Base-by-base conservation (phyloP, 2,113 vertebrate species). In the Romanogobio albipinnatus region DNA sequence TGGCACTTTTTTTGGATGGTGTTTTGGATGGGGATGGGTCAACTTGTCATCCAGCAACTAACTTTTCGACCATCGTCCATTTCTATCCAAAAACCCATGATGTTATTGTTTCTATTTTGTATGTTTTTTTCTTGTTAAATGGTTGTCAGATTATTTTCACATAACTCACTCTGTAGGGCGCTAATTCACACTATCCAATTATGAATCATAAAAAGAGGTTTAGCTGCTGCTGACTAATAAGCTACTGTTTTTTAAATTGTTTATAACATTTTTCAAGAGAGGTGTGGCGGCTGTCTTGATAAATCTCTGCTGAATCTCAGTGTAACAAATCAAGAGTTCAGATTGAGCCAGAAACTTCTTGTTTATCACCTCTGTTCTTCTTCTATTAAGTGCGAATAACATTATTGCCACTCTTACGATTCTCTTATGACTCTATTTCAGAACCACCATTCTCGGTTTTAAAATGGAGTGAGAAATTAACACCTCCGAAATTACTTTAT, bases 401-500 rank as follows among this genome's bases (percentile, higher is more conserved):
- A 49, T 66, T 66, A 80, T 49, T 64, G 11, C 15, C 59, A 80
- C 43, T 29, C 45, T 76, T 61, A 1, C 11, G 26, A 14, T 10
- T 84, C 64, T 84, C 74, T 66, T 7, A 43, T 22, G 53, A 56
- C 53, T 53, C 61, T 77, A 43, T 80, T 62, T 80, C 58, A 47
- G n/a, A 29, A 43, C 9, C 61, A 49, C 45, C 24, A 47, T 45
- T 66, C 45, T 80, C 59, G 43, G 39, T 15, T 80, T 62, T 81
- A 66, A 51, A 29, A 81, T 62, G 43, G 43, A 33, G 78, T 81
- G 45, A 49, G 43, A 81, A 51, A 33, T 45, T 47, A 62, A 62
- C 76, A 79, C 76, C 58, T 79, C 36, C 45, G 22, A 62, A 62
- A 62, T 79, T 4, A 11, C 76, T 79, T 79, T 62, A 79, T 79